Evolutionary conservation across 2,888 invertebrate species (phyloP), one percentile per base, ranked within the genome.

Genomic region (Tetramorium bicarinatum): DNA sequence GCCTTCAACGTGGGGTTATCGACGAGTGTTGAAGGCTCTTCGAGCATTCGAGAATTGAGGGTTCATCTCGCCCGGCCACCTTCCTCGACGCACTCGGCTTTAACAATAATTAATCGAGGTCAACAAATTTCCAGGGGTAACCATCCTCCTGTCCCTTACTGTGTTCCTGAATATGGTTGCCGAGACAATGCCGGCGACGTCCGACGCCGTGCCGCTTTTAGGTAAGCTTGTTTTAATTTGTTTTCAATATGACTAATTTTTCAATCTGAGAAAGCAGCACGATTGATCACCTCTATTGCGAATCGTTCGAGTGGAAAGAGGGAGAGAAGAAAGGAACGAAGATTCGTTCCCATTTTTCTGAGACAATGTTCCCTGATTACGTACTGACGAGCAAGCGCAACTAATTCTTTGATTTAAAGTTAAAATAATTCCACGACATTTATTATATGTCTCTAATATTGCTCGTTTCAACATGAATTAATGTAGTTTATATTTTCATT

Each of bases 151-250:
- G 95, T 99, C 99, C 94, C 96, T 99, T 96, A 99, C 99, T 95
- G 99, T 99, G 96, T 99, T 99, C 96, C 97, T 99, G 95, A 98
- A 99, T 96, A 98, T 99, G 97, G 99, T 99, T 93, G 99, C 99
- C 92, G 99, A 99, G 96, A 99, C 99, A 95, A 99, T 99, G 98
- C 99, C 99, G 92, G 99, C 99, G 94, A 99, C 99, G 87, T 99
- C 99, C 88, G 98, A 98, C 95, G 98, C 98, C 92, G 98, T 98
- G 94, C 98, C 98, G 91, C 96, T 98, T 93, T 96, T 98, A 95
- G 97, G 98, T 97, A 95, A 95, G 91, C 79, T 85, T 56, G 71
- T 72, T 59, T 72, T 47, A 47, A 80, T 13, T 59, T 21, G 38
- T 59, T 59, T 72, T 80, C 38, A 38, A 72, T 72, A 59, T 18